phyloP scores from a whole-genome alignment of 2,888 invertebrate genomes.

The Mesochorus sp. region DNA sequence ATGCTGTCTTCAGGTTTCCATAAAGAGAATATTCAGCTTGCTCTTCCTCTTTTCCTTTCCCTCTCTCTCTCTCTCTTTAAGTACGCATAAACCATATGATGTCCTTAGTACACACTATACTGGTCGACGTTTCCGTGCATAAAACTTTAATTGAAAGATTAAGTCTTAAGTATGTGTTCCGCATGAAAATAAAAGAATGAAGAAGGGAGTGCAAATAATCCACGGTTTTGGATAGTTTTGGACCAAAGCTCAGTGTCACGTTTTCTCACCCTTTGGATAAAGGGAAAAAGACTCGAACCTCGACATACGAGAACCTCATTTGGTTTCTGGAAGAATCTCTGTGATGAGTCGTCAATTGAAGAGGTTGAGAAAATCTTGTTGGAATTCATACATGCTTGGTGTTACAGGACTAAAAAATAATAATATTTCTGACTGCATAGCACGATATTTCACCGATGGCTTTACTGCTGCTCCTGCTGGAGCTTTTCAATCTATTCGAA shows the following conservation, averaged over 20 bases:
- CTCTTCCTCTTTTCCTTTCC: too few relatives aligned
- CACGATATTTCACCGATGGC: not conserved
- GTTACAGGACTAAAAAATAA: not conserved
- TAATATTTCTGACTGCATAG: not conserved
- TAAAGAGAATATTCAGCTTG: too few relatives aligned
- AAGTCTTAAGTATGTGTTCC: constrained; percentile 48
- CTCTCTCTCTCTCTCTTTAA: too few relatives aligned
- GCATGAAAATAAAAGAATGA: not conserved
- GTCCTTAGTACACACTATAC: not conserved
- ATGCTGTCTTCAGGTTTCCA: too few relatives aligned
- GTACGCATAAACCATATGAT: too few relatives aligned
- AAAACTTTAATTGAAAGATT: constrained; percentile 71
- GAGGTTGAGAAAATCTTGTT: not conserved
- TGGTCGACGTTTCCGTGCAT: constrained; percentile 65
- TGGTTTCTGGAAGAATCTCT: too few relatives aligned
- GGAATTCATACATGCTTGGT: not conserved
- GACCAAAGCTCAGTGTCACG: too few relatives aligned
- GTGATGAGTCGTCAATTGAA: too few relatives aligned
- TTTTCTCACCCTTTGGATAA: too few relatives aligned
- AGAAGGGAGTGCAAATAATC: constrained; percentile 13
- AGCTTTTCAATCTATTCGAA: constrained; percentile 2
- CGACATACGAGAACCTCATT: too few relatives aligned
- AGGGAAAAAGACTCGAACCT: too few relatives aligned
- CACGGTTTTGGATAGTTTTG: constrained; percentile 3
- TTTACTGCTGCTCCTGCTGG: not conserved